Percentiles rank a stretch among this genome's conserved stretches.
Conservation (phyloP, 2,888 invertebrate species). For the Perizoma affinitatum region DNA sequence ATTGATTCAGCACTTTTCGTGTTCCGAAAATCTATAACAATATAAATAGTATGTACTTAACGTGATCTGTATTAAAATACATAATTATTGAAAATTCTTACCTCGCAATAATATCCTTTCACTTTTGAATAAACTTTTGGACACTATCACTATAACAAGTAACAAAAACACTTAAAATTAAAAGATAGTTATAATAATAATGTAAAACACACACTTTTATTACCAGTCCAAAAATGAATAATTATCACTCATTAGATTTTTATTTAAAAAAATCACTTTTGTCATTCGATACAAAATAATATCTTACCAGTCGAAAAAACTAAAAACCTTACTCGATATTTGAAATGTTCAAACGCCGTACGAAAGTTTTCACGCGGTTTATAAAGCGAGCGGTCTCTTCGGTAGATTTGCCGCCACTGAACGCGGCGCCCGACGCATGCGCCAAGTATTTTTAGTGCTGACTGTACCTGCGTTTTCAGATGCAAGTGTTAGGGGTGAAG, state of each 20-base stretch:
- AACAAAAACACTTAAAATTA: neutral
- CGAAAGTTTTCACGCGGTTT: slow-evolving; percentile 19
- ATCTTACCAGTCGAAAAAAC: too few species aligned
- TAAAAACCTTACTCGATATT: neutral
- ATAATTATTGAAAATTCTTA: neutral
- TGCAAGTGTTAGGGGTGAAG: slow-evolving; percentile 28
- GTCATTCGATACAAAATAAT: neutral
- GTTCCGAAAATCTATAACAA: too few species aligned
- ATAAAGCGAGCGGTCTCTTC: slow-evolving; percentile 15
- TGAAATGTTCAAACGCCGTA: neutral
- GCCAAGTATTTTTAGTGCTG: slow-evolving; percentile 46
- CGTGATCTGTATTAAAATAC: too few species aligned
- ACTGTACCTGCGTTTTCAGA: slow-evolving; percentile 45
- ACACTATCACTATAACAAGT: slow-evolving; percentile 4
- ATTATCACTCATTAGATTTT: neutral
- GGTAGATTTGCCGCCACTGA: slow-evolving; percentile 48
- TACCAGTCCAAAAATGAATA: neutral
- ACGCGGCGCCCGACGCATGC: slow-evolving; percentile 42
- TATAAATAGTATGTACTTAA: too few species aligned
- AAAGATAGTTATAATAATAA: neutral
- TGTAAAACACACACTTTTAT: neutral
- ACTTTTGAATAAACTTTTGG: slow-evolving; percentile 2
- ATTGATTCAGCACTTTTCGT: too few species aligned
- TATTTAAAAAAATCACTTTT: too few species aligned
- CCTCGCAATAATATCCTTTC: slow-evolving; percentile 2